These are phyloP conservation scores for Proisotoma minuta DNA, from an alignment of 2,888 invertebrate genomes.

Conservation along the genomic window DNA sequence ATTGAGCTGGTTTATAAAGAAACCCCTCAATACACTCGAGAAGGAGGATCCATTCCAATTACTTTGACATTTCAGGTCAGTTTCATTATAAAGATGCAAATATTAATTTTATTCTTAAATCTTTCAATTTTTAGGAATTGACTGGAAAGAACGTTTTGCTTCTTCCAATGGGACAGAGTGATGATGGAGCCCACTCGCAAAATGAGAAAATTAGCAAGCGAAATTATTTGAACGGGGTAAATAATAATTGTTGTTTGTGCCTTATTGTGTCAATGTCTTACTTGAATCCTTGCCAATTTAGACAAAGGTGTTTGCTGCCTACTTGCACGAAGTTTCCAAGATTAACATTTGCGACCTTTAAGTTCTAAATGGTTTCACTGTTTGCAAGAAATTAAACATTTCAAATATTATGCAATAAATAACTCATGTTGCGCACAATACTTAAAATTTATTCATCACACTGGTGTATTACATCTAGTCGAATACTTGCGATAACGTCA, in stretches of 20 bases:
- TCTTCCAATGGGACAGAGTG: slow-evolving; percentile 88
- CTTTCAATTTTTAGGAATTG: slow-evolving; percentile 67
- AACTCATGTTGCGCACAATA: no score
- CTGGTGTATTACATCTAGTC: no score
- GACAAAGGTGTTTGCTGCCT: slow-evolving; percentile 88
- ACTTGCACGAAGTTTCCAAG: slow-evolving; percentile 68
- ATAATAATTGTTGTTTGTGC: background rate
- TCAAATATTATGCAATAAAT: no score
- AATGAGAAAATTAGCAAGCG: slow-evolving; percentile 92
- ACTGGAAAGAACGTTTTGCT: slow-evolving; percentile 90
- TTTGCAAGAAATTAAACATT: no score
- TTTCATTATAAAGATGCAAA: background rate
- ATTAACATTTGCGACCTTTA: background rate
- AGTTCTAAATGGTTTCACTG: no score
- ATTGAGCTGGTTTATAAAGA: slow-evolving; percentile 79
- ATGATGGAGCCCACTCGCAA: slow-evolving; percentile 98
- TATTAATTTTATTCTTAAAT: no score
- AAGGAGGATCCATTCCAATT: slow-evolving; percentile 96
- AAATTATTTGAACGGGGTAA: slow-evolving; percentile 91
- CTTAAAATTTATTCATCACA: no score
- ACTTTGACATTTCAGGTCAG: slow-evolving; percentile 71
- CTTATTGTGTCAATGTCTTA: background rate
- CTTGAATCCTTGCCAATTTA: slow-evolving; percentile 55
- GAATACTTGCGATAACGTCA: no score
- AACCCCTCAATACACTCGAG: slow-evolving; percentile 90